These are phyloP conservation scores for Sebastes iracundus DNA, from an alignment of 2,797 vertebrate genomes.

Conservation along the genomic window DNA sequence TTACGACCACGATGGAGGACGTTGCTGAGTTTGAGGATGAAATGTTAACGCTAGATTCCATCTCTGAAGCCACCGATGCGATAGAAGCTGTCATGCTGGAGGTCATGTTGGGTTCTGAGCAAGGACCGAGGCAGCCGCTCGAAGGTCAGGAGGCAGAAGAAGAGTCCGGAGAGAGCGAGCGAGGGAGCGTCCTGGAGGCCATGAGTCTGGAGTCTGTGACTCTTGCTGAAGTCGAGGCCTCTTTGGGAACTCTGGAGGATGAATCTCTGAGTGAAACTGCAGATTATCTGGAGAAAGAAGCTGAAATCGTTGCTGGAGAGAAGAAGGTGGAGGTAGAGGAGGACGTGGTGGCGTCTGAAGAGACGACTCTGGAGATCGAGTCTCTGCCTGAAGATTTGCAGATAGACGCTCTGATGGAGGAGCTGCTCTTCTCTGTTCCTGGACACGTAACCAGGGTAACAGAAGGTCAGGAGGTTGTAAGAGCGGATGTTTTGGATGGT, in stretches of 20 bases:
- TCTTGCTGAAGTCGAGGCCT: constrained; percentile 21
- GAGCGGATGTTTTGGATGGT: constrained; percentile 8
- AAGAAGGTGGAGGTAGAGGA: not conserved
- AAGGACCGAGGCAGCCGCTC: not conserved
- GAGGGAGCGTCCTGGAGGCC: not conserved
- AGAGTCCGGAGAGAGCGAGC: not conserved
- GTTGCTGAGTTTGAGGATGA: not conserved
- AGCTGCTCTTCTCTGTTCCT: constrained; percentile 12
- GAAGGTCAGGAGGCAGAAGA: not conserved
- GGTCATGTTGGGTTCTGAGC: constrained; percentile 21
- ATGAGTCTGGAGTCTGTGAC: constrained; percentile 31
- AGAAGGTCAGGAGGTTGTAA: not conserved
- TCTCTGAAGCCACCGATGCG: constrained; percentile 17
- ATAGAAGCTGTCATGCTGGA: constrained; percentile 15
- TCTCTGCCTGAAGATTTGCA: constrained; percentile 17
- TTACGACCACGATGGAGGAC: not conserved
- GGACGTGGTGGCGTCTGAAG: not conserved
- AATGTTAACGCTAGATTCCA: not conserved
- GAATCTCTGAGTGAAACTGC: constrained; percentile 6
- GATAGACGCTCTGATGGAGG: constrained; percentile 18
- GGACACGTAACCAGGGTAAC: not conserved
- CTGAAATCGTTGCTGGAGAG: not conserved
- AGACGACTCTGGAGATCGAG: not conserved
- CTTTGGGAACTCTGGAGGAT: not conserved
- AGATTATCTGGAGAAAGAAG: constrained; percentile 19